Evolutionary conservation across 1,140 invertebrate species (phyloP).

Genomic region (Leptestheria dahalacensis): DNA sequence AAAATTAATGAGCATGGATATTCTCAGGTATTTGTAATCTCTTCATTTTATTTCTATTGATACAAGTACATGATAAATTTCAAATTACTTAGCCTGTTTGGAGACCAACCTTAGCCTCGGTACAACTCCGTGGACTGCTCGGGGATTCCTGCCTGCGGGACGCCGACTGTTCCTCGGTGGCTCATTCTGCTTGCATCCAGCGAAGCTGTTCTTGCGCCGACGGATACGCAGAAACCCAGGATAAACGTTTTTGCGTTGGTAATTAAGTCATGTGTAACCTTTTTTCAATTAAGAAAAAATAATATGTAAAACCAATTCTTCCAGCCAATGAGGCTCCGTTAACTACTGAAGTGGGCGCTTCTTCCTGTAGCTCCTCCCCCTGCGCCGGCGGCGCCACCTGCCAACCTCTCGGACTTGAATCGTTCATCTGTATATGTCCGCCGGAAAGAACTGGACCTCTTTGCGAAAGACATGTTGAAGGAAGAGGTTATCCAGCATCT

Average conservation of each 20-base stretch:
- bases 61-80: too few relatives aligned
- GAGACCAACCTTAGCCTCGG: slow-evolving; percentile 20
- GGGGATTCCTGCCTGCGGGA: slow-evolving; percentile 59
- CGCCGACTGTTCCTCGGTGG: slow-evolving; percentile 47
- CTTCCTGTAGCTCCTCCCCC: slow-evolving; percentile 54
- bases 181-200: slow-evolving; percentile 48
- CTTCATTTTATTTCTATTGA: background rate
- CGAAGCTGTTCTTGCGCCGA: slow-evolving; percentile 54
- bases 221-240: slow-evolving; percentile 44
- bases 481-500: slow-evolving; percentile 24
- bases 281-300: background rate
- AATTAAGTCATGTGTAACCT: slow-evolving; percentile 25
- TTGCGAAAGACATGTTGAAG: slow-evolving; percentile 29
- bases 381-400: slow-evolving; percentile 63
- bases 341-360: slow-evolving; percentile 35
- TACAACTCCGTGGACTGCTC: slow-evolving; percentile 49
- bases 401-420: slow-evolving; percentile 44
- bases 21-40: slow-evolving; percentile 1
- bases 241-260: slow-evolving; percentile 55
- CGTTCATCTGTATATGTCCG: slow-evolving; percentile 59
- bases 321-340: background rate
- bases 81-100: slow-evolving; percentile 7
- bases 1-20: background rate
- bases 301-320: background rate
- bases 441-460: slow-evolving; percentile 46